A percentile compares a stretch with the other conserved stretches of the same genome.
Evolutionary conservation across 2,888 invertebrate genomes (phyloP).

Genomic region (Acronicta aceris): DNA sequence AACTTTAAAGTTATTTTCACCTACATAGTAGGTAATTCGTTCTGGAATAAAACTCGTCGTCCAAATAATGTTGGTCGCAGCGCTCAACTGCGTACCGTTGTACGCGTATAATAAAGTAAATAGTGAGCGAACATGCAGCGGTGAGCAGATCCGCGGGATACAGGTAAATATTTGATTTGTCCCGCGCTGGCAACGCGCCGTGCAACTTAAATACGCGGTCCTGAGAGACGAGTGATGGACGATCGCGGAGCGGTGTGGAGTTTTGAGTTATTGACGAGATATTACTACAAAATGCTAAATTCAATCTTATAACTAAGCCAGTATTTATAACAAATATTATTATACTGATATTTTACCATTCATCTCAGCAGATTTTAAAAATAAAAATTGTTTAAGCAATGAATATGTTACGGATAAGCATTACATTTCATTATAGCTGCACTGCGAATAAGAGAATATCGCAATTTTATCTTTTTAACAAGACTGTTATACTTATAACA

Average conservation of each 20-base stretch:
- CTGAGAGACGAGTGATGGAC: slow-evolving; percentile 7
- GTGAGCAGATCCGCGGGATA: slow-evolving; percentile 48
- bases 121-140: slow-evolving; percentile 43
- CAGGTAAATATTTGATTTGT: slow-evolving; percentile 70
- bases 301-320: too few relatives aligned
- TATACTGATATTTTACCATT: too few relatives aligned
- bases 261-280: too few relatives aligned
- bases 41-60: slow-evolving; percentile 11
- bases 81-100: slow-evolving; percentile 27
- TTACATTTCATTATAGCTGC: too few relatives aligned
- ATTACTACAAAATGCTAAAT: too few relatives aligned
- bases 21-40: slow-evolving; percentile 3
- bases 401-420: too few relatives aligned
- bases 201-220: slow-evolving; percentile 50
- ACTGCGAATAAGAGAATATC: too few relatives aligned
- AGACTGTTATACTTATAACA: too few relatives aligned
- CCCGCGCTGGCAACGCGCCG: slow-evolving; percentile 41
- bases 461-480: too few relatives aligned
- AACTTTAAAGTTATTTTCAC: not conserved
- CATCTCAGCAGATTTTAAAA: too few relatives aligned
- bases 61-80: slow-evolving; percentile 27
- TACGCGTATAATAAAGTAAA: slow-evolving; percentile 41
- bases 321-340: too few relatives aligned
- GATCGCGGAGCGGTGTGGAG: not conserved
- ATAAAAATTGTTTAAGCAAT: too few relatives aligned